phyloP scores from a whole-genome alignment of 2,888 invertebrate genomes.

The Steinernema scapterisci region DNA sequence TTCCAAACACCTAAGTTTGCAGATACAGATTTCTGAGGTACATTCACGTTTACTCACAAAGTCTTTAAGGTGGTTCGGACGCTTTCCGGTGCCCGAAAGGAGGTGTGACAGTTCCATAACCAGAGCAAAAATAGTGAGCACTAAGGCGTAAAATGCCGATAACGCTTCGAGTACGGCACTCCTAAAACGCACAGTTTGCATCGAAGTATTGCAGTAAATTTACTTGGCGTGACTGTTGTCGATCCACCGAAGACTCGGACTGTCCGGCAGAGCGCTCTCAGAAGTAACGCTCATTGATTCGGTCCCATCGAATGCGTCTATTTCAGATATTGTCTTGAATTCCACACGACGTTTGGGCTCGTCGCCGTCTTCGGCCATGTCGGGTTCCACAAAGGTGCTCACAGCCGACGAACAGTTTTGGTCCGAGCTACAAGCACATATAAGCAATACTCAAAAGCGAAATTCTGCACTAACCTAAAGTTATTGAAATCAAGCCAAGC shows the following conservation, averaged over 20 bases:
- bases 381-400: neutral
- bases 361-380: neutral
- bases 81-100: constrained; percentile 53
- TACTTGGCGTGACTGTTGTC: constrained; percentile 35
- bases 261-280: neutral
- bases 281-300: neutral
- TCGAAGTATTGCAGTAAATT: too few relatives aligned
- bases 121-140: constrained; percentile 60
- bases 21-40: neutral
- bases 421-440: neutral
- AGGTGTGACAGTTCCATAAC: constrained; percentile 62
- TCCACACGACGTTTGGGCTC: neutral
- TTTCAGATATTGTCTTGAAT: neutral
- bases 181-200: too few relatives aligned
- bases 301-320: neutral
- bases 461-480: constrained; percentile 45
- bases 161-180: constrained; percentile 56
- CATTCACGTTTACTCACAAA: constrained; percentile 46
- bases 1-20: constrained; percentile 56
- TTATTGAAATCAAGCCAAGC: constrained; percentile 49
- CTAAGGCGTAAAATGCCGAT: constrained; percentile 45
- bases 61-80: constrained; percentile 55
- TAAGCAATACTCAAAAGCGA: too few relatives aligned
- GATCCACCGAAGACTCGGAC: constrained; percentile 34
- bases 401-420: neutral